Evolutionary conservation across 2,888 invertebrate species (phyloP).

Genomic region (Osmoderma eremita): DNA sequence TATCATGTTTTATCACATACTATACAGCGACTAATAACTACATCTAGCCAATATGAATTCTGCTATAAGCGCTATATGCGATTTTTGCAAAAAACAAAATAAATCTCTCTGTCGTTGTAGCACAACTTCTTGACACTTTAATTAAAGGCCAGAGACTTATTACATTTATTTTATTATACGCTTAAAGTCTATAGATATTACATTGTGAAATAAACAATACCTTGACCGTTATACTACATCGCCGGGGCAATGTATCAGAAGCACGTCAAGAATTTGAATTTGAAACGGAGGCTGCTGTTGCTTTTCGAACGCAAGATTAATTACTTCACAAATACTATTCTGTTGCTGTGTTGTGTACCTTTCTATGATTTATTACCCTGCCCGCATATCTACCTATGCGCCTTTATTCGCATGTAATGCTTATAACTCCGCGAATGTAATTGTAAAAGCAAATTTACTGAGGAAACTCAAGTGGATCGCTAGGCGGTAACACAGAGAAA

Average conservation of each 20-base stretch:
- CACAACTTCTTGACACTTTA: slow-evolving; percentile 22
- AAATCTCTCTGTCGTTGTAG: background rate
- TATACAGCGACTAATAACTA: background rate
- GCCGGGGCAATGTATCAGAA: too few relatives aligned
- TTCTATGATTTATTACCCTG: slow-evolving; percentile 5
- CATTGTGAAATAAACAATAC: too few relatives aligned
- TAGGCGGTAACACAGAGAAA: slow-evolving; percentile 1
- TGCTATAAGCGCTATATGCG: background rate
- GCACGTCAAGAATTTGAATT: slow-evolving; percentile 1
- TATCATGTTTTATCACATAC: background rate
- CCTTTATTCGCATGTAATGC: too few relatives aligned
- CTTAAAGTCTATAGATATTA: background rate
- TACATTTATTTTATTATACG: slow-evolving; percentile 10
- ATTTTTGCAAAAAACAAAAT: slow-evolving; percentile 7
- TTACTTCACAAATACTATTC: slow-evolving; percentile 10
- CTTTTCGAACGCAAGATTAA: slow-evolving; percentile 10
- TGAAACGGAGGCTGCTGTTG: slow-evolving; percentile 5
- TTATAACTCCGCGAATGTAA: too few relatives aligned
- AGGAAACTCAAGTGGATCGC: background rate
- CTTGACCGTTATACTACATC: too few relatives aligned
- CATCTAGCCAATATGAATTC: slow-evolving; percentile 1
- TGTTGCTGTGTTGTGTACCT: background rate
- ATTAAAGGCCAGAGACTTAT: slow-evolving; percentile 16
- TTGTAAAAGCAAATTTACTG: too few relatives aligned
- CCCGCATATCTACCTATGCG: background rate